Conservation (phyloP, 1,140 invertebrate species). For the Antheraea pernyi region DNA sequence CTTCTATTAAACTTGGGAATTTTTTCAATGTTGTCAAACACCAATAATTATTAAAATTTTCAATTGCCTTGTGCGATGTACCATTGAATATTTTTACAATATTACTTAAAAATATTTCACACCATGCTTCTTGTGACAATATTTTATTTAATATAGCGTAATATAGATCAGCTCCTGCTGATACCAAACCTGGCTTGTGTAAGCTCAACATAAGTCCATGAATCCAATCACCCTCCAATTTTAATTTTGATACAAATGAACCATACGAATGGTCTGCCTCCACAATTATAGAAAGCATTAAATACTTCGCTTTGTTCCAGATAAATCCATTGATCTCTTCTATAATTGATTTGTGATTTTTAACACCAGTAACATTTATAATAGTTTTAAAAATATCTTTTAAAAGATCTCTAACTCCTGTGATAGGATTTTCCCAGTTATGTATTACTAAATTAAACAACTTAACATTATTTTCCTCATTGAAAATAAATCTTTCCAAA, state of each 20-base stretch:
- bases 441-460: slow-evolving; percentile 65
- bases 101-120: slow-evolving; percentile 42
- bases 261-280: slow-evolving; percentile 10
- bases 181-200: slow-evolving; percentile 64
- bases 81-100: slow-evolving; percentile 43
- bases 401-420: slow-evolving; percentile 68
- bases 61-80: slow-evolving; percentile 43
- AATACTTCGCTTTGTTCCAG: slow-evolving; percentile 76
- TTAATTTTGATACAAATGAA: slow-evolving; percentile 32
- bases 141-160: slow-evolving; percentile 62
- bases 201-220: slow-evolving; percentile 65
- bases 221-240: slow-evolving; percentile 42
- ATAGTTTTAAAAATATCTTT: slow-evolving; percentile 58
- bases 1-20: slow-evolving; percentile 49
- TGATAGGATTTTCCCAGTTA: slow-evolving; percentile 76
- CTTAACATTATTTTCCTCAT: slow-evolving; percentile 41
- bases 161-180: slow-evolving; percentile 72
- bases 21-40: slow-evolving; percentile 64
- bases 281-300: slow-evolving; percentile 67
- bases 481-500: slow-evolving; percentile 46
- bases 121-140: slow-evolving; percentile 52
- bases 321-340: slow-evolving; percentile 60
- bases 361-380: slow-evolving; percentile 37
- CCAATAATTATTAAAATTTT: slow-evolving; percentile 73
- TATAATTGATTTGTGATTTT: slow-evolving; percentile 40